Percentiles rank a stretch among this genome's conserved stretches.
These are phyloP conservation scores for Luffia ferchaultella DNA, from an alignment of 2,888 invertebrate genomes.

Conservation along the genomic window DNA sequence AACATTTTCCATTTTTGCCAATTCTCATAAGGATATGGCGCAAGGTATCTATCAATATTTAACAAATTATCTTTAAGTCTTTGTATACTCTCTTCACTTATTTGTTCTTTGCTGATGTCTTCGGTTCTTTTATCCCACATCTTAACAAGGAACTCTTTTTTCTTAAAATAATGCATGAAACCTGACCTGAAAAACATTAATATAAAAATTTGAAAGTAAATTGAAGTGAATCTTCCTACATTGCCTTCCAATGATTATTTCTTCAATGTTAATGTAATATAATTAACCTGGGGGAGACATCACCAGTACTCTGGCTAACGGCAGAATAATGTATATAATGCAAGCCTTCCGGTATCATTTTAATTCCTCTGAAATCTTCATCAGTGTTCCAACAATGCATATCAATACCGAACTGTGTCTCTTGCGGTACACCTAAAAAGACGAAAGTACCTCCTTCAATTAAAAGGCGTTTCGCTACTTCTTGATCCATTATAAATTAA, in stretches of 20 bases:
- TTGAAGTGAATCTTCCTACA: slow-evolving; percentile 9
- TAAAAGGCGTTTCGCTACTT: slow-evolving; percentile 77
- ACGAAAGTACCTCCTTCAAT: slow-evolving; percentile 84
- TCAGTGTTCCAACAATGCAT: slow-evolving; percentile 83
- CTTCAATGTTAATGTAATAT: too few relatives aligned
- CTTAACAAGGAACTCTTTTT: slow-evolving; percentile 83
- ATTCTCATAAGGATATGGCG: slow-evolving; percentile 90
- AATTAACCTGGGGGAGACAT: slow-evolving; percentile 70
- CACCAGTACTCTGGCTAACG: slow-evolving; percentile 66
- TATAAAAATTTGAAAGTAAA: slow-evolving; percentile 9
- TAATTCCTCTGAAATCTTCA: slow-evolving; percentile 92
- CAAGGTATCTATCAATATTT: slow-evolving; percentile 81
- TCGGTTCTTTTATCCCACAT: slow-evolving; percentile 86
- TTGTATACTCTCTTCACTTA: slow-evolving; percentile 71
- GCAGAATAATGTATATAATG: slow-evolving; percentile 93
- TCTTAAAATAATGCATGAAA: slow-evolving; percentile 85
- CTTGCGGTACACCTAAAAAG: slow-evolving; percentile 85
- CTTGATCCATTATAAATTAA: slow-evolving; percentile 78
- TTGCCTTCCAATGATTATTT: too few relatives aligned
- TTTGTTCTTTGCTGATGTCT: slow-evolving; percentile 72
- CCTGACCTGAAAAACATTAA: slow-evolving; percentile 66
- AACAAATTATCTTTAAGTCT: slow-evolving; percentile 73
- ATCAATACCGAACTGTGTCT: slow-evolving; percentile 98
- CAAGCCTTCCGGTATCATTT: slow-evolving; percentile 98
- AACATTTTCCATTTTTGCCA: slow-evolving; percentile 87